Conservation (phyloP, 2,797 vertebrate species). For the Microtus agrestis region DNA sequence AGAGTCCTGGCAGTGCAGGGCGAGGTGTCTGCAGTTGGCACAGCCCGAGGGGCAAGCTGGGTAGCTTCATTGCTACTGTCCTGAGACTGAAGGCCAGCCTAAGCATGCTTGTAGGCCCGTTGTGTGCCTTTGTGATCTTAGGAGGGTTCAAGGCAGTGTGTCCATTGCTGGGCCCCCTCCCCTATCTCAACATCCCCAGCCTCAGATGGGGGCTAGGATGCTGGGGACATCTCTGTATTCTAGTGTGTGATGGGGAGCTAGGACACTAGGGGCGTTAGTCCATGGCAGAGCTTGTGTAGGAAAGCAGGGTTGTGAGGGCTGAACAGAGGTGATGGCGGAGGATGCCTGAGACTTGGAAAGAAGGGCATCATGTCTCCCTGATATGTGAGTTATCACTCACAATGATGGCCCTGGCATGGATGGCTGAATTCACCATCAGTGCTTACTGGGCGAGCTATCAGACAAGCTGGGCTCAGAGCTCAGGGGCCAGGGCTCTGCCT, state of each 20-base stretch:
- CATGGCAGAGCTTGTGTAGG: not conserved
- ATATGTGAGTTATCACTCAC: not conserved
- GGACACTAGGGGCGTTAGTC: not conserved
- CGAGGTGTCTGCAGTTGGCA: not conserved
- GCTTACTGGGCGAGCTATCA: not conserved
- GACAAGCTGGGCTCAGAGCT: not conserved
- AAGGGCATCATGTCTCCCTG: too few relatives aligned
- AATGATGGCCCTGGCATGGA: not conserved
- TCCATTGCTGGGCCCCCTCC: fast-evolving
- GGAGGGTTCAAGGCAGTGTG: not conserved
- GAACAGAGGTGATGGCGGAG: not conserved
- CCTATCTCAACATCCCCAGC: not conserved
- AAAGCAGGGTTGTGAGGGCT: fast-evolving
- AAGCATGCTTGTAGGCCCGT: not conserved
- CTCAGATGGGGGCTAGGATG: not conserved
- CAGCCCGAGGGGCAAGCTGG: not conserved
- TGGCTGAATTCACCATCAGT: not conserved
- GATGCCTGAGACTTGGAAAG: not conserved
- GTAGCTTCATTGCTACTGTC: not conserved
- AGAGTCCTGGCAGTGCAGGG: not conserved
- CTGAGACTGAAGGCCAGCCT: not conserved
- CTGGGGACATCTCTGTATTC: not conserved
- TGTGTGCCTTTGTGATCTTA: not conserved
- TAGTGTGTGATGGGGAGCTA: not conserved
- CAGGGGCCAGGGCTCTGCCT: not conserved